Evolutionary conservation across 2,888 invertebrate genomes (phyloP).

Genomic region (Parnassius apollo): DNA sequence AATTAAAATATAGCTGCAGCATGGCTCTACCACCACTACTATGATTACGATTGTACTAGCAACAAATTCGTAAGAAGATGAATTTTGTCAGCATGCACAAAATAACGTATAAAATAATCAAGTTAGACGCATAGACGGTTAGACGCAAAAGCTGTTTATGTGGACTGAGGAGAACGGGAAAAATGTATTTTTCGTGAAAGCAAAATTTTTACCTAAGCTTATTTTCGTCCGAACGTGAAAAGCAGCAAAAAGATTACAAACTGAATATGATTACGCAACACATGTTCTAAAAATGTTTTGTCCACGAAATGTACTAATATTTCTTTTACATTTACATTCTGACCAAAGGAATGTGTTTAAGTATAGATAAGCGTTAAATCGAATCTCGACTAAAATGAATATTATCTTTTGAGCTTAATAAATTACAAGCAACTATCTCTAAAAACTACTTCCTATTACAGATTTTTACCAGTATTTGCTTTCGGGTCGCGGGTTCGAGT

Average conservation of each 20-base stretch:
- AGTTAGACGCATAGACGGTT: slow-evolving; percentile 6
- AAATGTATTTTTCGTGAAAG: slow-evolving; percentile 8
- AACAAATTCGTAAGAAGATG: slow-evolving; percentile 6
- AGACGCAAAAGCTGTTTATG: slow-evolving; percentile 14
- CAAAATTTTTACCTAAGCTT: slow-evolving; percentile 12
- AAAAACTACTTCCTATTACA: too few species aligned
- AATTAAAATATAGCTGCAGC: too few species aligned
- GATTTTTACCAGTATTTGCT: too few species aligned
- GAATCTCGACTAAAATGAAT: too few species aligned
- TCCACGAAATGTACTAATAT: too few species aligned
- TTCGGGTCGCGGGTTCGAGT: too few species aligned
- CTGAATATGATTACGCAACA: slow-evolving; percentile 3
- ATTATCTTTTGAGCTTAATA: too few species aligned
- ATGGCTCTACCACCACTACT: too few species aligned
- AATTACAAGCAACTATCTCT: too few species aligned
- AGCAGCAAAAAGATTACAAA: not conserved
- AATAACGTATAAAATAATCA: slow-evolving; percentile 24
- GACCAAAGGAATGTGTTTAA: too few species aligned
- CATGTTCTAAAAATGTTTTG: not conserved
- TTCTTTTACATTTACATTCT: too few species aligned
- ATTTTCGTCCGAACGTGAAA: slow-evolving; percentile 17
- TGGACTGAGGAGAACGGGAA: slow-evolving; percentile 16
- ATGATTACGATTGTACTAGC: not conserved
- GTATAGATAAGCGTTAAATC: too few species aligned
- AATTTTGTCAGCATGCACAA: slow-evolving; percentile 18